These are phyloP conservation scores for Acanthochromis polyacanthus DNA, from an alignment of 2,113 vertebrate genomes.

Conservation along the genomic window DNA sequence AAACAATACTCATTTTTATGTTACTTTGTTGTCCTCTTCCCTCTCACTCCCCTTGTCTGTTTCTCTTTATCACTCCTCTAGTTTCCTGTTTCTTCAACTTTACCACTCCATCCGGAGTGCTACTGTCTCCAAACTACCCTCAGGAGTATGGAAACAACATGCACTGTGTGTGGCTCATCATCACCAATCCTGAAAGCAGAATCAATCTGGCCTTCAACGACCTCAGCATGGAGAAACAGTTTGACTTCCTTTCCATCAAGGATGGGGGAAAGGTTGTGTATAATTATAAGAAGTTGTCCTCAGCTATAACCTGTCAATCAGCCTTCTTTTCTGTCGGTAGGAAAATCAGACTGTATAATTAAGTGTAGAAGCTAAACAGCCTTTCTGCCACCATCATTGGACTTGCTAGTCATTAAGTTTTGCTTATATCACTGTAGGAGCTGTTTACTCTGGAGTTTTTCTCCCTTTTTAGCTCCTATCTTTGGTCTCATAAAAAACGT, in stretches of 20 bases:
- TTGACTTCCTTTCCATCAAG: slow-evolving; percentile 97
- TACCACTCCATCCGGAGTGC: slow-evolving; percentile 93
- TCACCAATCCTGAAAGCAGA: slow-evolving; percentile 94
- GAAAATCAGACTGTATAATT: slow-evolving; percentile 21
- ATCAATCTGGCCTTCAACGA: slow-evolving; percentile 99
- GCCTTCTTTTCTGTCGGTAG: not conserved
- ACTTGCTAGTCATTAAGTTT: not conserved
- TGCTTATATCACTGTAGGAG: not conserved
- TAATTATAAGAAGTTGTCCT: slow-evolving; percentile 1
- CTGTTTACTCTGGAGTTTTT: not conserved
- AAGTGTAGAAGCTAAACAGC: slow-evolving; percentile 8
- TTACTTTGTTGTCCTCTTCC: slow-evolving; percentile 9
- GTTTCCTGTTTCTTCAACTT: slow-evolving; percentile 99
- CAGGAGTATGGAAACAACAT: slow-evolving; percentile 98
- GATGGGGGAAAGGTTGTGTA: slow-evolving; percentile 88
- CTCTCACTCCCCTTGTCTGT: not conserved
- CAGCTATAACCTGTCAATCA: slow-evolving; percentile 16
- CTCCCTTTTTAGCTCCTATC: not conserved
- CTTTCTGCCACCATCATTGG: slow-evolving; percentile 3
- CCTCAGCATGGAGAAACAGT: slow-evolving; percentile 99
- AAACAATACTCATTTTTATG: slow-evolving; percentile 28
- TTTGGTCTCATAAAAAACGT: slow-evolving; percentile 16
- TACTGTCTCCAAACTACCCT: slow-evolving; percentile 97
- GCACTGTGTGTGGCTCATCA: slow-evolving; percentile 98
- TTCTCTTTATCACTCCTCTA: slow-evolving; percentile 44